These are phyloP conservation scores for Siphamia tubifer DNA, from an alignment of 2,113 vertebrate species.

Conservation along the genomic window DNA sequence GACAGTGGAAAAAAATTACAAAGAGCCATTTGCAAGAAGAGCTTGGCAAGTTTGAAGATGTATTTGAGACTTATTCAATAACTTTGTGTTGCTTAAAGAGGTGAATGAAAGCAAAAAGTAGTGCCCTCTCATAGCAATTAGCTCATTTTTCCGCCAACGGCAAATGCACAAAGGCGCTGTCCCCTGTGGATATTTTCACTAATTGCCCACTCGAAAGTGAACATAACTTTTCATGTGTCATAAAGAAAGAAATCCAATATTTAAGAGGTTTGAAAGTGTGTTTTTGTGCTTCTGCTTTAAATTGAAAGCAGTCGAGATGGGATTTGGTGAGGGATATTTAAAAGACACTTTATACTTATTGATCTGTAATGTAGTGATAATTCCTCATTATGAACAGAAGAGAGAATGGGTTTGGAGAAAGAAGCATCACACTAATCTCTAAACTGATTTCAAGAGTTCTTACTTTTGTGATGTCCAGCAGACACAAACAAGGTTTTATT, in stretches of 20 bases:
- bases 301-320: neutral
- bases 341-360: neutral
- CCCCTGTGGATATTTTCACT: conserved; percentile 24
- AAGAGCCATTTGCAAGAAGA: neutral
- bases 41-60: neutral
- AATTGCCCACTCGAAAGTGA: conserved; percentile 38
- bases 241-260: conserved; percentile 1
- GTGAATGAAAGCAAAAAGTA: conserved; percentile 7
- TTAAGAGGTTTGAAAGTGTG: neutral
- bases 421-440: neutral
- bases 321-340: neutral
- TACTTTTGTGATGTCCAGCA: too few relatives aligned
- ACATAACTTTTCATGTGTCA: conserved; percentile 25
- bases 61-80: neutral
- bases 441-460: too few relatives aligned
- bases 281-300: neutral
- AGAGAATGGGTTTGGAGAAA: neutral
- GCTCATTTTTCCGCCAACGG: conserved; percentile 7
- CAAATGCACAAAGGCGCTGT: conserved; percentile 21
- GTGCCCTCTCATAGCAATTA: conserved; percentile 32
- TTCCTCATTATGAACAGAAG: neutral
- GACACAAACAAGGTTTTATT: too few relatives aligned
- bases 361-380: neutral
- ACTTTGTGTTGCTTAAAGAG: conserved; percentile 4
- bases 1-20: neutral